A percentile compares a stretch with the other conserved stretches of the same genome.
Conservation (phyloP, 2,113 vertebrate genomes). For the Oostethus manadensis region DNA sequence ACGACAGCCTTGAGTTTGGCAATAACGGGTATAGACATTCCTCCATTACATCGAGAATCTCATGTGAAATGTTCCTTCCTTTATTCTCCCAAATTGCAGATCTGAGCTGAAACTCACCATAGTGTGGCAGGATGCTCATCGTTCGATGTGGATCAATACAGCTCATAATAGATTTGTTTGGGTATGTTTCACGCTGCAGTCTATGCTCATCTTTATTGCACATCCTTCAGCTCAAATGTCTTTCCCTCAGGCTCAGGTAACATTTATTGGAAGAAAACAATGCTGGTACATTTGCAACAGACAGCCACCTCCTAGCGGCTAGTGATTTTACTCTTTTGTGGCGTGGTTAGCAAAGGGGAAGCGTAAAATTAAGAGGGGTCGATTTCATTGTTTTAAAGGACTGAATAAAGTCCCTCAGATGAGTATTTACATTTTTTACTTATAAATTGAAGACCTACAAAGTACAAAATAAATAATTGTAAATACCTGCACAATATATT, state of each 20-base stretch:
- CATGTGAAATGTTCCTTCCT: conserved; percentile 45
- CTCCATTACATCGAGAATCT: conserved; percentile 41
- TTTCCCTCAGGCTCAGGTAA: conserved; percentile 24
- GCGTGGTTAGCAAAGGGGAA: conserved; percentile 13
- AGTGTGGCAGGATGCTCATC: conserved; percentile 48
- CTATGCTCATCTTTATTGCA: conserved; percentile 36
- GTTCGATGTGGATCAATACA: conserved; percentile 49
- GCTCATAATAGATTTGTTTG: conserved; percentile 62
- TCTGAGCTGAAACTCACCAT: conserved; percentile 36
- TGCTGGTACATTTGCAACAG: conserved; percentile 12
- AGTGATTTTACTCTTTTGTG: conserved; percentile 33
- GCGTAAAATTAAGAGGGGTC: background rate
- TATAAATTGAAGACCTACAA: background rate
- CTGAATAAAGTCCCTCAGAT: conserved; percentile 11
- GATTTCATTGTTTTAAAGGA: conserved; percentile 13
- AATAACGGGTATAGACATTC: conserved; percentile 33
- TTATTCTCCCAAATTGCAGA: conserved; percentile 16
- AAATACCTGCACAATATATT: background rate
- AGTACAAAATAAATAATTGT: background rate
- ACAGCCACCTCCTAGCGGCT: conserved; percentile 8
- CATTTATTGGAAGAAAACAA: conserved; percentile 31
- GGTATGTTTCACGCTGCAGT: conserved; percentile 42
- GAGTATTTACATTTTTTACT: conserved; percentile 8
- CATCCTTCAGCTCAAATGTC: conserved; percentile 33
- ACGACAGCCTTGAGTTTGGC: conserved; percentile 1